Evolutionary conservation across 2,888 invertebrate species (phyloP).

Genomic region (Tetheella fluctuosa): DNA sequence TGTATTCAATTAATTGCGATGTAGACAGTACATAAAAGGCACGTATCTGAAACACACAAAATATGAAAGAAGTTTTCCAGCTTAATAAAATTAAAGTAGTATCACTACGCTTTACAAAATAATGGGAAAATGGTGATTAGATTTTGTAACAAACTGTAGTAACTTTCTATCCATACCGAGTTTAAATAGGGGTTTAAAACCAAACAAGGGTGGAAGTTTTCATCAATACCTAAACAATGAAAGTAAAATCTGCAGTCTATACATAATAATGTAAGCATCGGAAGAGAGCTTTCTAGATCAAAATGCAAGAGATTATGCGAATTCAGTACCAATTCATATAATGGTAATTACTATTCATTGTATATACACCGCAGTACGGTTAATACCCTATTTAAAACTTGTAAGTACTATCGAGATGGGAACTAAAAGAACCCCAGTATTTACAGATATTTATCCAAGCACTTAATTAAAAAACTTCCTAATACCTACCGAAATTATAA

Average conservation of each 20-base stretch:
- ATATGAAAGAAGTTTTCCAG: conserved; percentile 55
- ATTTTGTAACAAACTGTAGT: background rate
- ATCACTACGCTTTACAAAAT: conserved; percentile 45
- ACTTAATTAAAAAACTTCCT: too few species aligned
- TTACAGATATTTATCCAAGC: background rate
- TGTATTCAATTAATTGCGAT: conserved; percentile 32
- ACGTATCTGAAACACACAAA: conserved; percentile 77
- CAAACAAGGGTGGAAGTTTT: background rate
- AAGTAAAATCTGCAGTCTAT: too few species aligned
- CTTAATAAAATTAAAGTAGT: conserved; percentile 29
- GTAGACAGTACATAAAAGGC: conserved; percentile 41
- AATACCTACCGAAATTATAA: background rate
- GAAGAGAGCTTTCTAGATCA: too few species aligned
- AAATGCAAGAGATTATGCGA: too few species aligned
- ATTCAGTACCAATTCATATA: too few species aligned
- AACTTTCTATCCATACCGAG: background rate
- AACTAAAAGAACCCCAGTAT: too few species aligned
- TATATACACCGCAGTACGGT: too few species aligned
- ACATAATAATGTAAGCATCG: too few species aligned
- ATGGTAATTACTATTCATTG: too few species aligned
- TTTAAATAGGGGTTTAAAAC: background rate
- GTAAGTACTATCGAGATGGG: too few species aligned
- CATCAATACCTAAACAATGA: background rate
- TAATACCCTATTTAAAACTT: too few species aligned
- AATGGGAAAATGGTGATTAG: conserved; percentile 1